Percentiles rank a stretch among this genome's conserved stretches.
phyloP scores from a whole-genome alignment of 2,113 vertebrate species.

The Notothenia coriiceps region DNA sequence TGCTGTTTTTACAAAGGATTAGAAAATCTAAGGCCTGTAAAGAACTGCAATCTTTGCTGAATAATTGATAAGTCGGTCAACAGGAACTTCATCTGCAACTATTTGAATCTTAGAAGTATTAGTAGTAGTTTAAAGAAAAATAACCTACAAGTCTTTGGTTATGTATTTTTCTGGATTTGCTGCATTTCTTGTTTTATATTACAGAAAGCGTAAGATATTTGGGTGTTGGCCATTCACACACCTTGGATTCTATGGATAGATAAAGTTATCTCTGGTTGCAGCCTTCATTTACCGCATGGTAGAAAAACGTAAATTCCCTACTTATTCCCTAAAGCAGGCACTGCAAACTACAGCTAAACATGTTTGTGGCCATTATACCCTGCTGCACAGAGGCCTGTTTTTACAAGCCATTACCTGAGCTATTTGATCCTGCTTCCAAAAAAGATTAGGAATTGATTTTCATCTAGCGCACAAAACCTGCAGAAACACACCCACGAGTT shows the following conservation, averaged over 20 bases:
- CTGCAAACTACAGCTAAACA: neutral
- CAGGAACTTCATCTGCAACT: neutral
- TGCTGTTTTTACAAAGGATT: too few relatives aligned
- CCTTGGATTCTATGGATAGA: neutral
- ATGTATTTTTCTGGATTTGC: neutral
- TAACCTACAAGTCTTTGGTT: neutral
- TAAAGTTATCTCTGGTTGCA: neutral
- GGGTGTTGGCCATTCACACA: neutral
- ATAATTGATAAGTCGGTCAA: neutral
- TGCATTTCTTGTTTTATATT: neutral
- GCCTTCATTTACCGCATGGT: neutral
- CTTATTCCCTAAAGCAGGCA: neutral
- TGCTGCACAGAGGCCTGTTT: constrained; percentile 30
- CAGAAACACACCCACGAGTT: neutral
- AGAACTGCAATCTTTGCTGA: too few relatives aligned
- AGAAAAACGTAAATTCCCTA: too few relatives aligned
- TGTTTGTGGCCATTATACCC: neutral
- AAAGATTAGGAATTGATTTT: neutral
- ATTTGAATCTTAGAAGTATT: neutral
- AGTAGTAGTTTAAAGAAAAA: neutral
- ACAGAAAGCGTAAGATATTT: neutral
- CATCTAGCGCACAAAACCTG: neutral
- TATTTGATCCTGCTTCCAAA: neutral
- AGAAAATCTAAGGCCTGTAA: too few relatives aligned
- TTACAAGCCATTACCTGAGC: constrained; percentile 31